These are phyloP conservation scores for Conger conger DNA, from an alignment of 2,113 vertebrate species.

Conservation along the genomic window DNA sequence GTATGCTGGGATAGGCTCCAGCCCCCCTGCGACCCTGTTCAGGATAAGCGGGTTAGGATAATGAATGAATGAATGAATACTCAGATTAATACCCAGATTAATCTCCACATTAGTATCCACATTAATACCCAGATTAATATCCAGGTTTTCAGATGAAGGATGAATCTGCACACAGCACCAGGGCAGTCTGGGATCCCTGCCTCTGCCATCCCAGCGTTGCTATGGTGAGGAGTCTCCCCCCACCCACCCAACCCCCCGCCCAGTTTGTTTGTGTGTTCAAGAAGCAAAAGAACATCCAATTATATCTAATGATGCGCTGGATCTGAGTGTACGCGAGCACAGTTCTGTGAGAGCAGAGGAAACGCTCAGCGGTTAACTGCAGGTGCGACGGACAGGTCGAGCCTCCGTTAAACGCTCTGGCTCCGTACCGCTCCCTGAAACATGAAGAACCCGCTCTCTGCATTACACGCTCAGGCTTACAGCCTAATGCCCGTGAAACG, in stretches of 20 bases:
- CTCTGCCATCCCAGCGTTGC: neutral
- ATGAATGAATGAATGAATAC: no score
- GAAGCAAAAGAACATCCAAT: constrained; percentile 5
- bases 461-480: neutral
- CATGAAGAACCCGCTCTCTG: neutral
- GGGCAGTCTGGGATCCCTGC: neutral
- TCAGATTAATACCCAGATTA: no score
- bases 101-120: no score
- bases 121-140: neutral
- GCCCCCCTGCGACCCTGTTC: no score
- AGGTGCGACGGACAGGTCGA: neutral
- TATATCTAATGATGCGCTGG: neutral
- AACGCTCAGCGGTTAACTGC: neutral
- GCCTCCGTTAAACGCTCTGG: no score
- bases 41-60: no score
- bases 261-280: neutral
- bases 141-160: neutral
- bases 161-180: neutral
- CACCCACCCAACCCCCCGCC: neutral
- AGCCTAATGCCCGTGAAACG: neutral
- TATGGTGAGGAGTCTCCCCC: neutral
- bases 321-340: neutral
- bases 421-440: neutral
- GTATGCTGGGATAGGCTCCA: no score
- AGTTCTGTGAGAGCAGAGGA: neutral